Conservation (phyloP, 2,888 invertebrate genomes). For the Petrolisthes manimaculis region DNA sequence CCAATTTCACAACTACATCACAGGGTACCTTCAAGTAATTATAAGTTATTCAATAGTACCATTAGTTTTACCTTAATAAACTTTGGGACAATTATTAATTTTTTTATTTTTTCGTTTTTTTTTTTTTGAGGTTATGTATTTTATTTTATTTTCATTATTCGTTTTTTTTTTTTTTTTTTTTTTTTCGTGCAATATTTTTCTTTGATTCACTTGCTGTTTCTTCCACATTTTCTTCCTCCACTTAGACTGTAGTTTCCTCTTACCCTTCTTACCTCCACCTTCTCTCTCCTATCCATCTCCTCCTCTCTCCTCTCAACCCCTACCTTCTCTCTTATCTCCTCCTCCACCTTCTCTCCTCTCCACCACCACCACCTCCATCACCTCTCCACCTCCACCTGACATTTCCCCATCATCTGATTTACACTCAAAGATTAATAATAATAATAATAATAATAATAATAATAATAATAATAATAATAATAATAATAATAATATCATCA, state of each 20-base stretch:
- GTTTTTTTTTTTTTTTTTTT: background rate
- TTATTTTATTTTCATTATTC: background rate
- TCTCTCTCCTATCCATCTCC: background rate
- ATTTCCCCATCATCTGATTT: background rate
- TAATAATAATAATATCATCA: too few relatives aligned
- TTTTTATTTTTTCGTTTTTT: background rate
- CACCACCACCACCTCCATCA: background rate
- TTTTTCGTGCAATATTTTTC: background rate
- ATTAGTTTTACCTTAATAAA: background rate
- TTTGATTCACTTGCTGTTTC: too few relatives aligned
- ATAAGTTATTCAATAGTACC: background rate
- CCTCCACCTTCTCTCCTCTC: too few relatives aligned
- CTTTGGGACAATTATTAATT: background rate
- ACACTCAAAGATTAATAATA: too few relatives aligned
- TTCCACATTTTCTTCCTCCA: too few relatives aligned
- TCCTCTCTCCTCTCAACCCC: background rate
- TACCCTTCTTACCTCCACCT: background rate
- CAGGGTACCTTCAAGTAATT: background rate
- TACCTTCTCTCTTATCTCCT: too few relatives aligned
- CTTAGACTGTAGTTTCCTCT: background rate
- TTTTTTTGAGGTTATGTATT: background rate
- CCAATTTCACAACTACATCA: background rate
- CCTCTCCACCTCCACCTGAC: background rate
- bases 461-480: too few relatives aligned
- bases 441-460: too few relatives aligned